phyloP scores from a whole-genome alignment of 2,113 vertebrate species.

The Anarhynchus alexandrinus region DNA sequence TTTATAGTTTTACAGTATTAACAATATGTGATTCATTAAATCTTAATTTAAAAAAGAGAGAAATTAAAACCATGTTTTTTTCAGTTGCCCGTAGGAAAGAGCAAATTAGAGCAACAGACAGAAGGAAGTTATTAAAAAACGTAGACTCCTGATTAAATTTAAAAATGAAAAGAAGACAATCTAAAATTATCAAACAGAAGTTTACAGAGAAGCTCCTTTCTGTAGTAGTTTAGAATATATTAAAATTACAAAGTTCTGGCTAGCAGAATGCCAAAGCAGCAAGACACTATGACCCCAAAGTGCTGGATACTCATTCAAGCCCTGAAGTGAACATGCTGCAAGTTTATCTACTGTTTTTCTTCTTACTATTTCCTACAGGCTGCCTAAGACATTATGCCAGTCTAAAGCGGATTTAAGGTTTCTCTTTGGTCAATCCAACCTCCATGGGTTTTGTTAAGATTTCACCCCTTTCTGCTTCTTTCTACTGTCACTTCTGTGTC shows the following conservation, averaged over 20 bases:
- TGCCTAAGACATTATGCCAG: neutral
- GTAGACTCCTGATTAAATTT: neutral
- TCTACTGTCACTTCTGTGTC: neutral
- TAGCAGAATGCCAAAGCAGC: neutral
- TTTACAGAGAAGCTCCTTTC: neutral
- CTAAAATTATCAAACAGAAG: neutral
- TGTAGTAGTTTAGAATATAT: neutral
- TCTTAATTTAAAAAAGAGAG: neutral
- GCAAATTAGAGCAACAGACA: neutral
- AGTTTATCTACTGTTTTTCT: neutral
- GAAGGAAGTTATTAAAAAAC: neutral
- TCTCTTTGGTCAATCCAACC: neutral
- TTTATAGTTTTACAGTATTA: neutral
- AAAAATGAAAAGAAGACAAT: rapidly evolving
- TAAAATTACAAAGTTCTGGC: neutral
- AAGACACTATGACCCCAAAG: neutral
- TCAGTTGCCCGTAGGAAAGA: neutral
- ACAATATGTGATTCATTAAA: neutral
- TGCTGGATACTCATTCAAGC: neutral
- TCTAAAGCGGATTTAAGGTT: neutral
- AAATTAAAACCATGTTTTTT: neutral
- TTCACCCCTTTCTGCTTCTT: neutral
- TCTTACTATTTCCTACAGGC: neutral
- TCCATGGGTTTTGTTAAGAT: neutral
- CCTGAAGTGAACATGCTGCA: neutral